These are phyloP conservation scores for Saccopteryx bilineata DNA, from an alignment of 2,113 vertebrate species.

Conservation along the genomic window DNA sequence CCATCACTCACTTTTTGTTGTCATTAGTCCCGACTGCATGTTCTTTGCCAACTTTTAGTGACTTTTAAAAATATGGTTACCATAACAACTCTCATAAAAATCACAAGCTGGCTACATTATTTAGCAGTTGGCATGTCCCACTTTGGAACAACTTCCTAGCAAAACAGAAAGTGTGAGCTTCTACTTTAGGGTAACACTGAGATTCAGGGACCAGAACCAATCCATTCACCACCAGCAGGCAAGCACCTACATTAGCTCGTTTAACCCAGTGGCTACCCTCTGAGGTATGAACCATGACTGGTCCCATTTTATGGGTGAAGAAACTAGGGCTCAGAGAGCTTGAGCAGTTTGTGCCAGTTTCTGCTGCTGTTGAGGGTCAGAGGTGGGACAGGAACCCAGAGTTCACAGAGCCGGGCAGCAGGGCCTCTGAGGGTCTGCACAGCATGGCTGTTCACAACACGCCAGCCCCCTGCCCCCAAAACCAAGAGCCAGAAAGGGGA, in stretches of 20 bases:
- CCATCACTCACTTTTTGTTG: slow-evolving; percentile 52
- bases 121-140: slow-evolving; percentile 63
- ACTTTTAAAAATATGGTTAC: slow-evolving; percentile 75
- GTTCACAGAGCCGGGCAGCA: neutral
- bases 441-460: neutral
- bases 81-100: slow-evolving; percentile 69
- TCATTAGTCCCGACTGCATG: slow-evolving; percentile 36
- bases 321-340: slow-evolving; percentile 2
- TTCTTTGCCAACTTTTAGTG: slow-evolving; percentile 49
- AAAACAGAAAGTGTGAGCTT: neutral
- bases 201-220: neutral
- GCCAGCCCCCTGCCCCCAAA: neutral
- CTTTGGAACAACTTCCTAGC: slow-evolving; percentile 8
- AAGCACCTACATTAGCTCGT: neutral
- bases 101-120: slow-evolving; percentile 20
- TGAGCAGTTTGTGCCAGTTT: neutral
- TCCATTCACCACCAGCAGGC: neutral
- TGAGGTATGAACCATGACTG: neutral
- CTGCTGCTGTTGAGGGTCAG: neutral
- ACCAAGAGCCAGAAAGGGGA: neutral
- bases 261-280: neutral
- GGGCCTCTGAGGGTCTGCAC: neutral
- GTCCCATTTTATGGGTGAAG: neutral
- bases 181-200: slow-evolving; percentile 28
- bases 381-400: neutral